Evolutionary conservation across 2,888 invertebrate genomes (phyloP).

Genomic region (Caradrina clavipalpis): DNA sequence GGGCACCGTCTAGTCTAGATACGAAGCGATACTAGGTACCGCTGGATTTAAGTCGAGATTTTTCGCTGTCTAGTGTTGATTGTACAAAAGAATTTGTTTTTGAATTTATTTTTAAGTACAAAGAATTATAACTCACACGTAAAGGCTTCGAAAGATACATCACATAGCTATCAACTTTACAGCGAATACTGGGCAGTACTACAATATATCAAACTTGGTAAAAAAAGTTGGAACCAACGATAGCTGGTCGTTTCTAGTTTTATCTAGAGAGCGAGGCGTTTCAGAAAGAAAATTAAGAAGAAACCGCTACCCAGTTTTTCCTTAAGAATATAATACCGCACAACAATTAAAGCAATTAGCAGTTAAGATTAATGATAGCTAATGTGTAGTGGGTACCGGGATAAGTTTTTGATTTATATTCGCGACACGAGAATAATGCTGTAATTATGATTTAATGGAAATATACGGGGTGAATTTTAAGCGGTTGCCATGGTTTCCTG

Average conservation of each 20-base stretch:
- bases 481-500: not conserved
- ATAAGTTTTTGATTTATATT: slow-evolving; percentile 44
- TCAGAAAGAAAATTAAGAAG: too few relatives aligned
- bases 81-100: slow-evolving; percentile 22
- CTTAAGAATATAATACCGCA: not conserved
- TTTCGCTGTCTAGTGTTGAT: slow-evolving; percentile 36
- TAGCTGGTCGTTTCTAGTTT: too few relatives aligned
- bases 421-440: slow-evolving; percentile 27
- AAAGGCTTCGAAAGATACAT: too few relatives aligned
- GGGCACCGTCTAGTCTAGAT: slow-evolving; percentile 42
- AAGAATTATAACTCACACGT: too few relatives aligned
- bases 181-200: too few relatives aligned
- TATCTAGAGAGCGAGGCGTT: too few relatives aligned
- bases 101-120: not conserved
- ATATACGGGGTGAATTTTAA: slow-evolving; percentile 32
- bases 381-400: slow-evolving; percentile 7
- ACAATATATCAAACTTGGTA: too few relatives aligned
- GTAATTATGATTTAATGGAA: slow-evolving; percentile 30
- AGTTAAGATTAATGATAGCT: slow-evolving; percentile 24
- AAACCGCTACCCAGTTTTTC: too few relatives aligned
- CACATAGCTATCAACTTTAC: too few relatives aligned
- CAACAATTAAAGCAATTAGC: slow-evolving; percentile 12
- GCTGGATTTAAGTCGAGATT: slow-evolving; percentile 17
- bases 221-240: too few relatives aligned
- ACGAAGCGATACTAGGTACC: slow-evolving; percentile 19